phyloP scores from a whole-genome alignment of 2,797 vertebrate genomes.

The Cossypha heuglini region DNA sequence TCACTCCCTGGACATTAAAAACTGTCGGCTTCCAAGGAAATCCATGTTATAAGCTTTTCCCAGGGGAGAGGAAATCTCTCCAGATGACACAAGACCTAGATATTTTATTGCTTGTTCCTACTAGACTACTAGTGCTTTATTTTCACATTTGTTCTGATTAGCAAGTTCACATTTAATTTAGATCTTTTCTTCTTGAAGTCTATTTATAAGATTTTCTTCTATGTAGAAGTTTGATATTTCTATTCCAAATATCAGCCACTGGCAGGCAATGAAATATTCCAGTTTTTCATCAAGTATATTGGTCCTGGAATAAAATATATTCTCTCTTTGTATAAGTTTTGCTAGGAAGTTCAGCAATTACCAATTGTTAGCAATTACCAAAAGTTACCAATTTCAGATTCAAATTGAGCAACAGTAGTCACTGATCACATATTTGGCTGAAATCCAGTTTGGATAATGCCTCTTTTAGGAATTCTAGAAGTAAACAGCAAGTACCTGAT shows the following conservation, averaged over 20 bases:
- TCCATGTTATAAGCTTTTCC: not conserved
- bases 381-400: not conserved
- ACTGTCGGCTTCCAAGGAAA: not conserved
- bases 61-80: not conserved
- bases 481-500: not conserved
- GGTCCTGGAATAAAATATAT: not conserved
- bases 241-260: not conserved
- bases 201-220: not conserved
- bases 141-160: not conserved
- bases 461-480: not conserved
- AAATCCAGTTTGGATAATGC: not conserved
- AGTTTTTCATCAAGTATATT: not conserved
- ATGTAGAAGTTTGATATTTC: not conserved
- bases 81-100: not conserved
- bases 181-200: not conserved
- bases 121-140: not conserved
- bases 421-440: not conserved
- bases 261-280: not conserved
- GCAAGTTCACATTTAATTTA: not conserved
- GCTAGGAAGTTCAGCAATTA: not conserved
- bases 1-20: not conserved
- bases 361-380: too few relatives aligned
- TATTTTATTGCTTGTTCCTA: not conserved
- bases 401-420: not conserved
- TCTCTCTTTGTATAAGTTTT: not conserved